Percentiles rank a stretch among this genome's conserved stretches.
Evolutionary conservation across 2,113 vertebrate species (phyloP).

Genomic region (Orcinus orca): DNA sequence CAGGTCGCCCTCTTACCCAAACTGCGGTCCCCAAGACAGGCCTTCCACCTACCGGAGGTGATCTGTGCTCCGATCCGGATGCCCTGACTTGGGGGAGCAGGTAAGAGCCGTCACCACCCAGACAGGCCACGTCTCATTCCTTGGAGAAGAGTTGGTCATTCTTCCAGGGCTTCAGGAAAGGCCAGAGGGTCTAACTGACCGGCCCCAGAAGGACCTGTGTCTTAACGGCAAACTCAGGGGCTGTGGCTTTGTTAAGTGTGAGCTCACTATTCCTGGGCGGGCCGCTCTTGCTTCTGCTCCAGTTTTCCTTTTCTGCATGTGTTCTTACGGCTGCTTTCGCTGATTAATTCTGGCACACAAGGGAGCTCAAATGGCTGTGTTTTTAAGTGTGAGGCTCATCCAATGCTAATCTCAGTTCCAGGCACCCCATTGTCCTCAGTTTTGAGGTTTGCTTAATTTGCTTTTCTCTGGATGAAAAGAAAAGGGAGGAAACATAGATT

Average conservation of each 20-base stretch:
- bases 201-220: background rate
- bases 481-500: conserved; percentile 20
- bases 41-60: background rate
- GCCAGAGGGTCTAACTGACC: background rate
- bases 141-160: background rate
- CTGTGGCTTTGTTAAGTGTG: background rate
- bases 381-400: background rate
- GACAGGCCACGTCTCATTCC: background rate
- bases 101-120: background rate
- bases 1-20: background rate
- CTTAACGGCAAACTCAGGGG: no score
- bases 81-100: background rate
- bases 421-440: background rate
- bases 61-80: background rate
- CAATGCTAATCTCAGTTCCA: background rate
- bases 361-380: background rate
- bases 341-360: background rate
- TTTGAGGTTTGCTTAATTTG: conserved; percentile 38
- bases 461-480: conserved; percentile 47
- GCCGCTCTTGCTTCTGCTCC: background rate
- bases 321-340: background rate
- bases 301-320: background rate
- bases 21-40: background rate
- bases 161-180: background rate
- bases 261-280: background rate